Conservation (phyloP, 2,113 vertebrate species). For the Todiramphus saurophagus region DNA sequence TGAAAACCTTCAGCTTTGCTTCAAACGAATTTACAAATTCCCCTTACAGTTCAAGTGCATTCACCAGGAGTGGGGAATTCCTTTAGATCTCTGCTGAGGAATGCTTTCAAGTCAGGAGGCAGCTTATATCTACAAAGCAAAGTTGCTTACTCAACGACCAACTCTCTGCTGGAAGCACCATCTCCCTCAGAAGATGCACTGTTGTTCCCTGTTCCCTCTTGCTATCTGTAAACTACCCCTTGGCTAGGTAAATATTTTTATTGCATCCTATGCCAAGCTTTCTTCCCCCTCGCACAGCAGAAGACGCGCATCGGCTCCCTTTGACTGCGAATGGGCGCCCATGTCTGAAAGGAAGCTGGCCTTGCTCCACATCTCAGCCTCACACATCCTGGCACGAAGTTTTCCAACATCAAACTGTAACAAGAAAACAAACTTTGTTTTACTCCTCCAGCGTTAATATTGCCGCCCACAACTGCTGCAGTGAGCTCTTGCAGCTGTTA, state of each 20-base stretch:
- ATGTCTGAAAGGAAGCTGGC: background rate
- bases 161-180: constrained; percentile 27
- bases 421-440: background rate
- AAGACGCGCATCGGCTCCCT: background rate
- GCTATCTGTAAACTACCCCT: constrained; percentile 40
- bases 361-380: background rate
- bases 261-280: constrained; percentile 23
- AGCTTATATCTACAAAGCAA: constrained; percentile 9
- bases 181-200: background rate
- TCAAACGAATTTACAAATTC: constrained; percentile 36
- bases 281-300: background rate
- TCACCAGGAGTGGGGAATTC: constrained; percentile 32
- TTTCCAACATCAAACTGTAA: background rate
- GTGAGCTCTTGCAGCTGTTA: background rate
- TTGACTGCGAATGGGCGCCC: background rate
- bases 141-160: constrained; percentile 11
- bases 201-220: constrained; percentile 23
- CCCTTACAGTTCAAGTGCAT: constrained; percentile 2
- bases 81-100: constrained; percentile 50
- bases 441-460: background rate
- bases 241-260: constrained; percentile 58
- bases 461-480: background rate
- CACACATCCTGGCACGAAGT: background rate
- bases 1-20: constrained; percentile 29
- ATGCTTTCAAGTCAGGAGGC: constrained; percentile 47